Conservation (phyloP, 1,140 invertebrate genomes). For the Cydia splendana region DNA sequence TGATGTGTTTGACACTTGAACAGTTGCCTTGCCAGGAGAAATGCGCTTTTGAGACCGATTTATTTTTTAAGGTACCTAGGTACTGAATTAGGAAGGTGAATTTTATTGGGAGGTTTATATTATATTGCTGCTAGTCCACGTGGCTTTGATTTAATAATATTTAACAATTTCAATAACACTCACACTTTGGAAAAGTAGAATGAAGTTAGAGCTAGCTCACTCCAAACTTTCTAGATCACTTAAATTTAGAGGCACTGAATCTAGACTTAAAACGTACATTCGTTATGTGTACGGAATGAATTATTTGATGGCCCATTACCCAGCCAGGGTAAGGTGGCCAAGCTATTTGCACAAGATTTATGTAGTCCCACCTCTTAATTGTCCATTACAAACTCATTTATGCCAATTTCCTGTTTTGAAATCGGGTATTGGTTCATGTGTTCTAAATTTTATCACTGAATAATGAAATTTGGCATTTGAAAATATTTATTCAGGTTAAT, state of each 20-base stretch:
- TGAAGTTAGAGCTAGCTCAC: not conserved
- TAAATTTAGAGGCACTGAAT: conserved; percentile 6
- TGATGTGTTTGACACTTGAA: no score
- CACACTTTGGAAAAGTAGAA: not conserved
- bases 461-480: not conserved
- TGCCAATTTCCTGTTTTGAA: not conserved
- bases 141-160: no score
- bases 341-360: conserved; percentile 15
- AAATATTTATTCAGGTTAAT: no score
- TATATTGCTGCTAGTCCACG: no score
- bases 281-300: conserved; percentile 9
- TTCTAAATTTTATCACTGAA: not conserved
- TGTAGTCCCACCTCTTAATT: conserved; percentile 6
- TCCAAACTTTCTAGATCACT: not conserved
- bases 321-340: not conserved
- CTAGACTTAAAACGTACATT: conserved; percentile 14
- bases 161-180: no score
- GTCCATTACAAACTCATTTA: not conserved
- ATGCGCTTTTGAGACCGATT: no score
- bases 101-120: no score
- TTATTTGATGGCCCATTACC: conserved; percentile 2
- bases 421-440: not conserved
- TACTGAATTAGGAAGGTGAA: no score
- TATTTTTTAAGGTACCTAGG: no score
- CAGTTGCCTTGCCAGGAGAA: no score